Evolutionary conservation across 2,888 invertebrate species (phyloP).

Genomic region (Hypomecis atomaria): DNA sequence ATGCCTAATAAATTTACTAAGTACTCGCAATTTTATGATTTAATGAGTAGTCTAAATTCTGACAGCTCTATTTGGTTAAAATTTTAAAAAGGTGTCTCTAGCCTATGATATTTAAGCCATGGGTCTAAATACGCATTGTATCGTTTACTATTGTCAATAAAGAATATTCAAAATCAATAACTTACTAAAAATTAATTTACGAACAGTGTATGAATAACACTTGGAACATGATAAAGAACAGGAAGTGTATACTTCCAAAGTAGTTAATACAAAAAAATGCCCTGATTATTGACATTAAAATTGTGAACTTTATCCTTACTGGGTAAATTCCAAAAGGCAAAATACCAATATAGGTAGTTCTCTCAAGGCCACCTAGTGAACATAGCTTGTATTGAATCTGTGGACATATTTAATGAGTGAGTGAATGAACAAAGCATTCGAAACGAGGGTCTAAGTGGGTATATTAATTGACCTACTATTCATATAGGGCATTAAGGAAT

Average conservation of each 20-base stretch:
- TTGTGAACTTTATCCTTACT: background rate
- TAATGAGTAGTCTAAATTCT: no score
- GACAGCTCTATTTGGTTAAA: no score
- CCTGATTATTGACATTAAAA: constrained; percentile 8
- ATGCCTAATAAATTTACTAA: no score
- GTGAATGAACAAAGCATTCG: constrained; percentile 6
- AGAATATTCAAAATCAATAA: no score
- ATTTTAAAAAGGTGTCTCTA: no score
- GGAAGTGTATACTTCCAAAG: background rate
- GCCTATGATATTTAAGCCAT: no score
- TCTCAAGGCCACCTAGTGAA: background rate
- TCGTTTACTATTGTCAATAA: no score
- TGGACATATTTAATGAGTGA: constrained; percentile 1
- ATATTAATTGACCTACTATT: constrained; percentile 7
- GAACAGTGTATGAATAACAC: background rate
- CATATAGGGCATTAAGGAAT: background rate
- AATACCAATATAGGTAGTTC: background rate
- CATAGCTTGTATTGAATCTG: constrained; percentile 6
- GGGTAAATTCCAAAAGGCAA: background rate
- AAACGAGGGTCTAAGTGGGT: constrained; percentile 11
- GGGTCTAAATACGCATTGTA: no score
- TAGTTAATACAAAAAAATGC: background rate
- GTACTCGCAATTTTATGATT: no score
- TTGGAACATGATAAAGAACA: background rate
- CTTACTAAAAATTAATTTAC: no score